These are phyloP conservation scores for Drosophila mayri DNA, from an alignment of 1,140 invertebrate genomes.

Conservation along the genomic window DNA sequence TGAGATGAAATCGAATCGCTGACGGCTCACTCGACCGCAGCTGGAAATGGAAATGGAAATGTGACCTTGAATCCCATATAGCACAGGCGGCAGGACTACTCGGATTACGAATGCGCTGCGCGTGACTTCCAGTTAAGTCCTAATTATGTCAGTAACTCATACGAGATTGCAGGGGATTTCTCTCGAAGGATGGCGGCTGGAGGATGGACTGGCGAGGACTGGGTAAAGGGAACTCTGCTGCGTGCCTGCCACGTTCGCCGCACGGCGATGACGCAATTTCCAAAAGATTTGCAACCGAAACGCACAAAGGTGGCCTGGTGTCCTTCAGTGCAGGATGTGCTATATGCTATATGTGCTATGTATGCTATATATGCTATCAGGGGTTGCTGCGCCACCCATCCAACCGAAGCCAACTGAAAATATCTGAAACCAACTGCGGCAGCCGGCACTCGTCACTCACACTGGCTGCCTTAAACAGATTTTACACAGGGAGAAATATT, in stretches of 20 bases:
- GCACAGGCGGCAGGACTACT: conserved; percentile 44
- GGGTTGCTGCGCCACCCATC: conserved; percentile 60
- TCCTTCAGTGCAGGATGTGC: conserved; percentile 42
- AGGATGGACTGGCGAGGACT: background rate
- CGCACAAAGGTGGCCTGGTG: conserved; percentile 58
- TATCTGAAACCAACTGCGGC: conserved; percentile 39
- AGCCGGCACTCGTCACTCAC: conserved; percentile 56
- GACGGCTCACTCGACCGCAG: conserved; percentile 49
- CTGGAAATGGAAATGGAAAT: conserved; percentile 37
- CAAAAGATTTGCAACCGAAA: conserved; percentile 72
- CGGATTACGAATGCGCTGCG: conserved; percentile 75
- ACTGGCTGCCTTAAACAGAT: conserved; percentile 66
- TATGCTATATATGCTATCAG: conserved; percentile 7
- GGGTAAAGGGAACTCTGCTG: conserved; percentile 39
- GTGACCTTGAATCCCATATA: conserved; percentile 65
- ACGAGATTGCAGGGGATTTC: conserved; percentile 65
- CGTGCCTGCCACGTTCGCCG: conserved; percentile 73
- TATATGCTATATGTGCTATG: background rate
- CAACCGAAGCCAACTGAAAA: conserved; percentile 10
- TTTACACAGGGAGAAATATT: conserved; percentile 31
- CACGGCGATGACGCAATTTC: conserved; percentile 72
- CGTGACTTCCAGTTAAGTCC: conserved; percentile 81
- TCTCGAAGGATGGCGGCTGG: conserved; percentile 6
- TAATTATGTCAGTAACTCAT: conserved; percentile 81
- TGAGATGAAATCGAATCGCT: conserved; percentile 43